phyloP scores from a whole-genome alignment of 2,888 invertebrate genomes.

The Rotaria macrura region DNA sequence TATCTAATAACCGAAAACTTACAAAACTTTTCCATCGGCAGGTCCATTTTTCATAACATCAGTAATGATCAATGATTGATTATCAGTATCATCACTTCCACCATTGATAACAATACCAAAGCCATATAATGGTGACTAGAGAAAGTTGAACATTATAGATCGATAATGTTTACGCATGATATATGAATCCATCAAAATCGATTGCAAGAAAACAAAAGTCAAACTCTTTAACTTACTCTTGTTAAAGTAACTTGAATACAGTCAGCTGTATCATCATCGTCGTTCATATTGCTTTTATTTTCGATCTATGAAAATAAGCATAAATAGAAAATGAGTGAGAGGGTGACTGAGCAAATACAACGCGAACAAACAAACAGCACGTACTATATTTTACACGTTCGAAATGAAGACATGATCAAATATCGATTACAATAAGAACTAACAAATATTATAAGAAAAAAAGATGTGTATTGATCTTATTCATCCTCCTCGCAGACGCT shows the following conservation, averaged over 20 bases:
- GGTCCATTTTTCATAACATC: slow-evolving; percentile 23
- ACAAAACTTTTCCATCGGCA: slow-evolving; percentile 29
- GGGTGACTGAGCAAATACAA: background rate
- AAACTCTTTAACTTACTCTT: background rate
- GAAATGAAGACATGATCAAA: background rate
- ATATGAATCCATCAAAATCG: too few relatives aligned
- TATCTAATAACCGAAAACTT: background rate
- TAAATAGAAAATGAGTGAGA: background rate
- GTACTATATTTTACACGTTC: background rate
- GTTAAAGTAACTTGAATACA: background rate
- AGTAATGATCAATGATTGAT: background rate
- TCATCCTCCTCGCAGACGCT: background rate
- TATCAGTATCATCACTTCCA: background rate
- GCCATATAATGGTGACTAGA: slow-evolving; percentile 21
- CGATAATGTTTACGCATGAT: too few relatives aligned
- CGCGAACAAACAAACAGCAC: background rate
- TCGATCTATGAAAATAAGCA: background rate
- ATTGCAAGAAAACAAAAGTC: background rate
- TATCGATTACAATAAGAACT: background rate
- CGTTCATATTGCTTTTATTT: background rate
- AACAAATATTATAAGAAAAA: background rate
- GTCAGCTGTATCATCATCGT: background rate
- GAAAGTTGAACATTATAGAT: too few relatives aligned
- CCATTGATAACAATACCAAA: slow-evolving; percentile 31
- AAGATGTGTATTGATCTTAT: background rate